These are phyloP conservation scores for Miniopterus natalensis DNA, from an alignment of 2,113 vertebrate species.

Conservation along the genomic window DNA sequence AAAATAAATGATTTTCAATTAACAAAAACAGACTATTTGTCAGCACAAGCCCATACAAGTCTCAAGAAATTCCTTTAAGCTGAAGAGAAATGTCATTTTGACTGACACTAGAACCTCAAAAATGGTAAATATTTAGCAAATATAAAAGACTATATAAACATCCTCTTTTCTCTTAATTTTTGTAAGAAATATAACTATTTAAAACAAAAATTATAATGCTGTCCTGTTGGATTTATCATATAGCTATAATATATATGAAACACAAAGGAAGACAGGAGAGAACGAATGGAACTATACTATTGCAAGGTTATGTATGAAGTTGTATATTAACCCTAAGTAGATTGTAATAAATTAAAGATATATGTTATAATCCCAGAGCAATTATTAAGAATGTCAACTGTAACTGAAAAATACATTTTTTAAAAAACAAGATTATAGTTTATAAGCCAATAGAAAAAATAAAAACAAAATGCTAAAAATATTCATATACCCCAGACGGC, in stretches of 20 bases:
- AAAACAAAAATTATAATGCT: background rate
- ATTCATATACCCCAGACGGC: background rate
- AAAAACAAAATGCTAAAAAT: background rate
- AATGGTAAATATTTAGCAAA: constrained; percentile 17
- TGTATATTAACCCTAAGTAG: background rate
- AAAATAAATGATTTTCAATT: constrained; percentile 8
- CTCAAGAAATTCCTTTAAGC: background rate
- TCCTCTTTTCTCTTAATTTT: background rate
- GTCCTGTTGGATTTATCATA: background rate
- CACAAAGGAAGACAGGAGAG: background rate
- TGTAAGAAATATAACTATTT: background rate
- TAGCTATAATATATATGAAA: background rate
- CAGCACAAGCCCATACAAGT: background rate
- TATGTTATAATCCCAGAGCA: background rate
- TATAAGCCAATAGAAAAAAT: constrained; percentile 45
- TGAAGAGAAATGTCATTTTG: background rate
- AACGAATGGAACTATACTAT: background rate
- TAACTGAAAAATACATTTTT: background rate
- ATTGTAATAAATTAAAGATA: background rate
- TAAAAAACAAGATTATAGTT: background rate
- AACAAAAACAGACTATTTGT: background rate
- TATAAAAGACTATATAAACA: background rate
- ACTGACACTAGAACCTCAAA: background rate
- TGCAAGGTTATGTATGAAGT: background rate
- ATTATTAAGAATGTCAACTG: background rate